Evolutionary conservation across 2,888 invertebrate genomes (phyloP).

Genomic region (Byasa hedistus): DNA sequence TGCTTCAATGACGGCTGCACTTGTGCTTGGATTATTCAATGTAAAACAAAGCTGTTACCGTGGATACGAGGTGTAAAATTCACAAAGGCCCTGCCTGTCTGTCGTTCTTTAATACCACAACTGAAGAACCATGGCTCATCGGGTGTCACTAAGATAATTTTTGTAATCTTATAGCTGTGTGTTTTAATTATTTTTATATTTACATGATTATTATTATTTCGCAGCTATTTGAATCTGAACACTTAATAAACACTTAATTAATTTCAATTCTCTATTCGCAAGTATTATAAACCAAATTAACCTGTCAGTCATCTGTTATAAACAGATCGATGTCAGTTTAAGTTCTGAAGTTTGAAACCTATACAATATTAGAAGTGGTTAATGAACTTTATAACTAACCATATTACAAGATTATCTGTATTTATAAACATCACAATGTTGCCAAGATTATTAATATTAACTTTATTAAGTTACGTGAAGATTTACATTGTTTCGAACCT

Average conservation of each 20-base stretch:
- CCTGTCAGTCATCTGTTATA: slow-evolving; percentile 1
- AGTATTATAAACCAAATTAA: not conserved
- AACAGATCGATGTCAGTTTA: not conserved
- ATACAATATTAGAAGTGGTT: not conserved
- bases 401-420: not conserved
- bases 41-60: no score
- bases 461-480: not conserved
- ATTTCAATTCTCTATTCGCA: not conserved
- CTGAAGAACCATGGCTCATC: no score
- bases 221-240: not conserved
- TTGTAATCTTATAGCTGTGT: no score
- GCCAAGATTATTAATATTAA: not conserved
- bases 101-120: no score
- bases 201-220: not conserved
- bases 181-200: no score
- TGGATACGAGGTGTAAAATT: no score
- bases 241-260: not conserved
- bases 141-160: no score
- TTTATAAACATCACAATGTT: not conserved
- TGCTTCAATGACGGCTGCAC: no score
- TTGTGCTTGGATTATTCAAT: no score
- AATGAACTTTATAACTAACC: not conserved
- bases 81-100: no score
- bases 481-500: not conserved
- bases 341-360: no score